Evolutionary conservation across 2,888 invertebrate genomes (phyloP).

Genomic region (Melinopterus prodromus): DNA sequence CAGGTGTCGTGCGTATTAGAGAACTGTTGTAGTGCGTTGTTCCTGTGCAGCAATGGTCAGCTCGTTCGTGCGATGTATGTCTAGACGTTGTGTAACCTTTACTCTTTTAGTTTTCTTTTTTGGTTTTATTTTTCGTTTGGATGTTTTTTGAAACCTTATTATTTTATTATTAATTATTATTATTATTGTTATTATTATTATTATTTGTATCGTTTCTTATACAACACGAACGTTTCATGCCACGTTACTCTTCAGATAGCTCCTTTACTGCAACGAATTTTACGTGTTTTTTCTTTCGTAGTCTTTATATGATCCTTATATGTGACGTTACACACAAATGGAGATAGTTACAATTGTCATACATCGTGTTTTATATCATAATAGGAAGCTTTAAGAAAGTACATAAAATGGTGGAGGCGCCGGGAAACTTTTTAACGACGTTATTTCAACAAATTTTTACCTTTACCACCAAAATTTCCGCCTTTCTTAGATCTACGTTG

Average conservation of each 20-base stretch:
- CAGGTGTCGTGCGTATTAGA: constrained; percentile 55
- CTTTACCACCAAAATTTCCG: too few species aligned
- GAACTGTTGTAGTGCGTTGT: constrained; percentile 60
- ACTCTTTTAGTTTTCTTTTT: background rate
- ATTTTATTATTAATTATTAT: background rate
- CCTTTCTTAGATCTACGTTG: too few species aligned
- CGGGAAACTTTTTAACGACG: too few species aligned
- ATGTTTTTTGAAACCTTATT: background rate
- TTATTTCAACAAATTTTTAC: too few species aligned
- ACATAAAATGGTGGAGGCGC: too few species aligned
- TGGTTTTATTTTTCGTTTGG: background rate
- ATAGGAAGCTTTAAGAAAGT: too few species aligned
- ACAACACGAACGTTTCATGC: background rate
- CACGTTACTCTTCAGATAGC: background rate
- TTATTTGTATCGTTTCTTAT: background rate
- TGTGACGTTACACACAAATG: too few species aligned
- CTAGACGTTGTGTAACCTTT: constrained; percentile 56
- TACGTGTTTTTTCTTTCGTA: too few species aligned
- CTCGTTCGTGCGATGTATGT: constrained; percentile 62
- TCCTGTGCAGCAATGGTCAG: constrained; percentile 59
- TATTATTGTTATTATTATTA: background rate
- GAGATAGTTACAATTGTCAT: too few species aligned
- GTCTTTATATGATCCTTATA: too few species aligned
- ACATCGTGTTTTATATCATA: too few species aligned
- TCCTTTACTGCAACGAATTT: too few species aligned